phyloP scores from a whole-genome alignment of 2,888 invertebrate species.

The Alsophila aescularia region DNA sequence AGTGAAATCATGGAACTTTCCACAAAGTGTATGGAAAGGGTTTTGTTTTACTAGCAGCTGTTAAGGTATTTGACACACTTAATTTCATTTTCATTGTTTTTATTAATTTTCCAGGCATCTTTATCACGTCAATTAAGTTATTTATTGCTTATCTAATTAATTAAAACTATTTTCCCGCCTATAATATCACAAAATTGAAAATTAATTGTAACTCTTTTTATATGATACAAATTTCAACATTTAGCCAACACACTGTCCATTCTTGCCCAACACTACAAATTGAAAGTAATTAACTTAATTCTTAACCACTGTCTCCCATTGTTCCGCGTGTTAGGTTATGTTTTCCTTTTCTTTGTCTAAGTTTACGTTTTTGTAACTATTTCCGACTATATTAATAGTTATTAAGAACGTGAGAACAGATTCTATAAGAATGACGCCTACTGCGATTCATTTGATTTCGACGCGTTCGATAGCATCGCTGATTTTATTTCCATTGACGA shows the following conservation, averaged over 20 bases:
- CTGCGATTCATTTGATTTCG: conserved; percentile 63
- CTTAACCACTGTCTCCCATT: conserved; percentile 53
- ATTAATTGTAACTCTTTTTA: too few species aligned
- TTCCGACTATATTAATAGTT: conserved; percentile 73
- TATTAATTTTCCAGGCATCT: too few species aligned
- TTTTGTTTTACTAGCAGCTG: neutral
- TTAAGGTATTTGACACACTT: neutral
- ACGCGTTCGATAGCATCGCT: conserved; percentile 52
- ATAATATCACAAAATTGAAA: too few species aligned
- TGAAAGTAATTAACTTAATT: conserved; percentile 49
- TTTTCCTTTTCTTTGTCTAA: conserved; percentile 78
- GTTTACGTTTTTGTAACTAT: conserved; percentile 76
- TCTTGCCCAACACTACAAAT: conserved; percentile 16
- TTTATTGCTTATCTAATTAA: too few species aligned
- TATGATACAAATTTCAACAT: neutral
- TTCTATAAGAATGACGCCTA: conserved; percentile 49
- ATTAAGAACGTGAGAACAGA: conserved; percentile 81
- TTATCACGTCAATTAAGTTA: too few species aligned
- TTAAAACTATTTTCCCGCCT: too few species aligned
- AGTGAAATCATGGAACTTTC: conserved; percentile 55
- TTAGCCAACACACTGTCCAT: conserved; percentile 7
- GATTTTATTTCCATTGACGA: conserved; percentile 55
- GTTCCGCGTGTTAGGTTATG: conserved; percentile 67
- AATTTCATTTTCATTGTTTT: neutral
- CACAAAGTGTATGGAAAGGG: conserved; percentile 28